Evolutionary conservation across 2,888 invertebrate genomes (phyloP), one percentile per base, ranked within the genome.

Genomic region (Eutolmus rufibarbis): DNA sequence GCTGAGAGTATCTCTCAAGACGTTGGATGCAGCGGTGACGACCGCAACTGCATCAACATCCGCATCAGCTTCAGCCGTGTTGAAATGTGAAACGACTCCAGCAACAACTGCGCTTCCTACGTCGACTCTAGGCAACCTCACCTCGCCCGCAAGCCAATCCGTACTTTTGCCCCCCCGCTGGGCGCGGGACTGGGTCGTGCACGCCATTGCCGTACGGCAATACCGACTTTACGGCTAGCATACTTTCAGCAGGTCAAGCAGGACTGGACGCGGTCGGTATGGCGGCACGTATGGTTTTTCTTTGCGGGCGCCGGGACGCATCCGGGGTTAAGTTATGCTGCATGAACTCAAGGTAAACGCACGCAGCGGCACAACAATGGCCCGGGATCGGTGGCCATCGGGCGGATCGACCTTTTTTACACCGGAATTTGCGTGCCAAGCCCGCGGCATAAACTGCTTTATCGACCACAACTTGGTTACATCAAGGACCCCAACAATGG

Each of bases 41-140:
- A 78, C 78, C 78, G 43, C 78, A 43, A 78, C 43, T 78, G 40
- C 78, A 43, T 16, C n/a, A 78, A 37, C 78, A 40, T 78, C 43
- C 66, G 66, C 66, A 66, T 66, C 66, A 28, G 66, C 23, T 66
- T 28, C 19, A 28, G 66, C 14, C 66, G 43, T 12, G 43, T 19
- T 78, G 78, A 40, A 78, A 78, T 78, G n/a, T 23, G 78, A 78
- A 78, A 37, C 78, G 78, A 40, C 37, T 14, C 16, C 37, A 77
- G 8, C 51, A 14, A 51, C 51, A n/a, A 51, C 51, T n/a, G 43
- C 43, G 12, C 43, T 43, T 16, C n/a, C 51, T 51, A 51, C n/a
- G 12, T 51, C 51, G 31, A 74, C 23, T 74, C 37, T 76, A 37
- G 28, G 28, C 28, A 66, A 12, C 66, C 66, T 66, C 19, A 34